A percentile compares a stretch with the other conserved stretches of the same genome.
phyloP scores from a whole-genome alignment of 1,140 invertebrate genomes.

The Rhizoglyphus robini region DNA sequence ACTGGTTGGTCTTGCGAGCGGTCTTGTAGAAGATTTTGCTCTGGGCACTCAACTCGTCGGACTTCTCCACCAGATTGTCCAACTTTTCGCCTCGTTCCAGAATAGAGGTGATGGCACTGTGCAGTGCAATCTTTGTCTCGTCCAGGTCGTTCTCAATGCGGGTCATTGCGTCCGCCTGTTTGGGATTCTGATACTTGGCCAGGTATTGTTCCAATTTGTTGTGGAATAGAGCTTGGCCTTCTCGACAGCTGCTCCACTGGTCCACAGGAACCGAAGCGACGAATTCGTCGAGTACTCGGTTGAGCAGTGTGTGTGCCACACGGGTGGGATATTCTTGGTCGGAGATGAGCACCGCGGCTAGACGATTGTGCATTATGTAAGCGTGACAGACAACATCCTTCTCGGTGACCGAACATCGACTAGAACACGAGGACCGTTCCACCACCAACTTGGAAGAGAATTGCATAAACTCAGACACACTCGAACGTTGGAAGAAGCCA shows the following conservation, averaged over 20 bases:
- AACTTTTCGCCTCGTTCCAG: constrained; percentile 92
- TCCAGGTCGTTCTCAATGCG: constrained; percentile 95
- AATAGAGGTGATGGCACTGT: constrained; percentile 89
- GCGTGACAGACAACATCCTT: constrained; percentile 87
- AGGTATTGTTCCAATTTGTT: constrained; percentile 61
- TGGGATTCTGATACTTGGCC: constrained; percentile 76
- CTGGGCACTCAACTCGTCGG: constrained; percentile 84
- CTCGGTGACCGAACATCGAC: constrained; percentile 56
- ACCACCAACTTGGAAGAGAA: constrained; percentile 91
- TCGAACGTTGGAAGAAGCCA: constrained; percentile 79
- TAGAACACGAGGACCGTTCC: constrained; percentile 66
- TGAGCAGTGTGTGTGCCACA: constrained; percentile 87
- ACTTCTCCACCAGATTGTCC: constrained; percentile 94
- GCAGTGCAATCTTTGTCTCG: constrained; percentile 98
- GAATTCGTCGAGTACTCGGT: constrained; percentile 92
- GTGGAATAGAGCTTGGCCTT: constrained; percentile 23
- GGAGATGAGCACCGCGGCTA: constrained; percentile 82
- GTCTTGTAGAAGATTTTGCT: constrained; percentile 99
- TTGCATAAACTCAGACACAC: constrained; percentile 85
- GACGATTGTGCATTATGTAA: constrained; percentile 76
- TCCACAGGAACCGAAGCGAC: constrained; percentile 50
- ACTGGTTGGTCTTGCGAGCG: constrained; percentile 35
- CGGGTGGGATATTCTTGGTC: constrained; percentile 93
- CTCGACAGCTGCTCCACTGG: constrained; percentile 52
- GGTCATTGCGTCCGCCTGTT: constrained; percentile 76